These are phyloP conservation scores for Ceratosolen fusciceps DNA, from an alignment of 1,140 invertebrate genomes.

Conservation along the genomic window DNA sequence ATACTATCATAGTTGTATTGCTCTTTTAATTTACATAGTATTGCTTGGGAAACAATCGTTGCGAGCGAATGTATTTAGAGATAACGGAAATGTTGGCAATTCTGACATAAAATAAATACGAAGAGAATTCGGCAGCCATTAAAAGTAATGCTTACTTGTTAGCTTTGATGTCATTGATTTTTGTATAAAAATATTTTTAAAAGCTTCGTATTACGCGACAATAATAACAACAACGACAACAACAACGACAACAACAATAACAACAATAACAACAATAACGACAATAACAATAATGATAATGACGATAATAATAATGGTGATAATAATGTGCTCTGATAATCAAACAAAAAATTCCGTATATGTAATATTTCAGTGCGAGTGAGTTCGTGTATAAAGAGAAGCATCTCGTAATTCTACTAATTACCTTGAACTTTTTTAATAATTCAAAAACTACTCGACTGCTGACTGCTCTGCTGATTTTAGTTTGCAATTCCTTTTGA, in stretches of 20 bases:
- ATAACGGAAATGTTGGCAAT: neutral
- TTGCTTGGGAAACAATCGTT: neutral
- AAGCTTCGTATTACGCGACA: neutral
- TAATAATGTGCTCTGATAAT: neutral
- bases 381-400: neutral
- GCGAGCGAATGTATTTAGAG: neutral
- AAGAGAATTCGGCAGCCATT: neutral
- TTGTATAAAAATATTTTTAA: neutral
- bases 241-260: too few relatives aligned
- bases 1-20: neutral
- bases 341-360: neutral
- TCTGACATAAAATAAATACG: neutral
- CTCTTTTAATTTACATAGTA: neutral
- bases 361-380: neutral
- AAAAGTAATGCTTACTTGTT: neutral
- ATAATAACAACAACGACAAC: too few relatives aligned
- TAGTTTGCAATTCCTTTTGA: neutral
- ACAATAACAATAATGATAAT: too few relatives aligned
- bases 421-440: neutral
- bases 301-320: too few relatives aligned
- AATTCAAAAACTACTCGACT: neutral
- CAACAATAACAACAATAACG: too few relatives aligned
- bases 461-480: neutral
- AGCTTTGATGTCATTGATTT: neutral
- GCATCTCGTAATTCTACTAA: neutral